Percentiles rank a stretch among this genome's conserved stretches.
phyloP scores from a whole-genome alignment of 2,113 vertebrate species.

The Ia io region DNA sequence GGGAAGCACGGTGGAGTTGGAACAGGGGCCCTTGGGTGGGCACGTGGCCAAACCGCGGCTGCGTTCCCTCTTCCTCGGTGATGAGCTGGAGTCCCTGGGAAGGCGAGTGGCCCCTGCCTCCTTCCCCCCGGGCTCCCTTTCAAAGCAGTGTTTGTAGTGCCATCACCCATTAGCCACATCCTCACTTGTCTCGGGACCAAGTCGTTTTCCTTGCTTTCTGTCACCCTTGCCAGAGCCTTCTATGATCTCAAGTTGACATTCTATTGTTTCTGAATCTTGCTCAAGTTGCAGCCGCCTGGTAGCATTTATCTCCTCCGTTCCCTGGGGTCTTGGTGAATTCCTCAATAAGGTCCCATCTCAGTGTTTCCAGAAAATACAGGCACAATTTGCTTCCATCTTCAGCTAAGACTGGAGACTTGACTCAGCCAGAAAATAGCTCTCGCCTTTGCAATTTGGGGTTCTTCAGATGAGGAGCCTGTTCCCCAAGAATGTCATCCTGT shows the following conservation, averaged over 20 bases:
- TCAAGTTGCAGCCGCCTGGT: slow-evolving; percentile 66
- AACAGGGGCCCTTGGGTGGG: not conserved
- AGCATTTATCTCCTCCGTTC: slow-evolving; percentile 53
- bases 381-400: slow-evolving; percentile 45
- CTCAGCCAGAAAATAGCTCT: slow-evolving; percentile 3
- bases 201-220: slow-evolving; percentile 52
- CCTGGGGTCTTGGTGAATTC: slow-evolving; percentile 55
- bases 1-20: slow-evolving; percentile 23
- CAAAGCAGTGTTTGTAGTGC: slow-evolving; percentile 69
- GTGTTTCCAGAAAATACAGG: slow-evolving; percentile 53
- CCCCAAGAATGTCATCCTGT: slow-evolving; percentile 25
- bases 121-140: not conserved
- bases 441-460: slow-evolving; percentile 29
- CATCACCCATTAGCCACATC: slow-evolving; percentile 58
- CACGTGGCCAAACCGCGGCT: not conserved
- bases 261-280: slow-evolving; percentile 75
- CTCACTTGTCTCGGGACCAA: slow-evolving; percentile 46
- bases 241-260: slow-evolving; percentile 70
- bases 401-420: not conserved
- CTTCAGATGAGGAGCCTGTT: not conserved
- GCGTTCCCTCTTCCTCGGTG: not conserved
- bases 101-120: not conserved
- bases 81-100: slow-evolving; percentile 8
- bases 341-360: slow-evolving; percentile 50
- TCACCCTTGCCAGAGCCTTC: slow-evolving; percentile 48